These are phyloP conservation scores for Enteromius argenteus DNA, from an alignment of 2,797 vertebrate species.

Conservation along the genomic window DNA sequence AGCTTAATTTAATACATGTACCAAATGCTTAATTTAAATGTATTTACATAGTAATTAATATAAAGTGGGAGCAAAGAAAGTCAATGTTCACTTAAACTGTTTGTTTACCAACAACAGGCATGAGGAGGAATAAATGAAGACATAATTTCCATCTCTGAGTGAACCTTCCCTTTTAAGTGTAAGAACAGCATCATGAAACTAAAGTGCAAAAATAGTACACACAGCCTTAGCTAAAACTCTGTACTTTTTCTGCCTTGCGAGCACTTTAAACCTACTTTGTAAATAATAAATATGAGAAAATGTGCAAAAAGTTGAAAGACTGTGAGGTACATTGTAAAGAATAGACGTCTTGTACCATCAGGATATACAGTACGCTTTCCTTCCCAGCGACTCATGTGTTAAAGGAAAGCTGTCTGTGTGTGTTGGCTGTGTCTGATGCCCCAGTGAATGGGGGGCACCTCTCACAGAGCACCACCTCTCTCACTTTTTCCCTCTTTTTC, in stretches of 20 bases:
- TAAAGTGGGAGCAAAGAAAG: not conserved
- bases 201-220: not conserved
- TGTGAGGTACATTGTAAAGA: not conserved
- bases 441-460: constrained; percentile 52
- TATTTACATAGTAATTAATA: not conserved
- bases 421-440: constrained; percentile 33
- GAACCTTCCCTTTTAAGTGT: not conserved
- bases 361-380: constrained; percentile 9
- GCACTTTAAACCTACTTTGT: not conserved
- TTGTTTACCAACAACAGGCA: not conserved
- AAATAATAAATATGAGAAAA: constrained; percentile 3
- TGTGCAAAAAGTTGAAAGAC: not conserved
- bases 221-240: not conserved
- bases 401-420: constrained; percentile 37
- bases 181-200: not conserved
- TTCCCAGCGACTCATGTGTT: constrained; percentile 17
- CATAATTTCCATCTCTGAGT: not conserved
- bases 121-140: not conserved
- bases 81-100: not conserved
- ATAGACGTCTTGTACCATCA: constrained; percentile 4
- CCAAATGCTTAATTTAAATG: not conserved
- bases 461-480: constrained; percentile 35
- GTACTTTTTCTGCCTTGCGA: not conserved
- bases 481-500: constrained; percentile 59
- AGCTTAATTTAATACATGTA: too few species aligned